Evolutionary conservation across 92 coral and sea anemone species (phyloP), one percentile per base, ranked within the genome.

Genomic region (Montipora capitata): DNA sequence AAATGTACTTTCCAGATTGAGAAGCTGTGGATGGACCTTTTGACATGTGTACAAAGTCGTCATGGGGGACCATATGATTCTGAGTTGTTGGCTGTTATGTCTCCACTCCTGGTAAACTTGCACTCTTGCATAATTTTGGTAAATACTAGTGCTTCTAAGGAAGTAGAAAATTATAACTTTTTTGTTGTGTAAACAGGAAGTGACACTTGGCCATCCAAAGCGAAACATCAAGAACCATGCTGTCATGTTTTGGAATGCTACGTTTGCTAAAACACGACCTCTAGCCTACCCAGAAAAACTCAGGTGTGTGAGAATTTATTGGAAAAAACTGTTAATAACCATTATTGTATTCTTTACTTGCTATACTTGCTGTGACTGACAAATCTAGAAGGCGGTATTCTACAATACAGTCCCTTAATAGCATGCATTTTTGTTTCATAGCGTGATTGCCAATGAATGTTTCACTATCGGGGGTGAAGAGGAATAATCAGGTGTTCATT

Each of bases 211-310:
- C 27, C 99, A 97, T 84, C 95, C 88, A 15, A 92, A 95, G 70
- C 86, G 99, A 41, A 96, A 89, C 72, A 62, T 97, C 51, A 96
- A 86, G 84, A 97, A 97, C 87, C 99, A 97, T 49, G 74, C 98
- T 6, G 91, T 97, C 44, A 93, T 94, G 94, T 97, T 97, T 76
- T 97, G 99, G 99, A 97, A 97, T 89, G 95, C 98, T 72, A 96
- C 99, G 5, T 97, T 97, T 91, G 96, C 96, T n/a, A 96, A 78
- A 49, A 88, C 96, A 2, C 83, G 84, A 57, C 18, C 83, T 39
- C 76, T 97, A 74, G 87, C 86, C 8, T 97, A 97, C 79, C 98
- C 99, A 42, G 93, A 91, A 41, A 79, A 56, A 7, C 80, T 97
- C 72, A 96, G 95, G 99, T 97, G 79, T 27, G 73, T 64, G 13